Evolutionary conservation across 1,140 invertebrate species (phyloP), one percentile per base, ranked within the genome.

Genomic region (Nymphalis io): DNA sequence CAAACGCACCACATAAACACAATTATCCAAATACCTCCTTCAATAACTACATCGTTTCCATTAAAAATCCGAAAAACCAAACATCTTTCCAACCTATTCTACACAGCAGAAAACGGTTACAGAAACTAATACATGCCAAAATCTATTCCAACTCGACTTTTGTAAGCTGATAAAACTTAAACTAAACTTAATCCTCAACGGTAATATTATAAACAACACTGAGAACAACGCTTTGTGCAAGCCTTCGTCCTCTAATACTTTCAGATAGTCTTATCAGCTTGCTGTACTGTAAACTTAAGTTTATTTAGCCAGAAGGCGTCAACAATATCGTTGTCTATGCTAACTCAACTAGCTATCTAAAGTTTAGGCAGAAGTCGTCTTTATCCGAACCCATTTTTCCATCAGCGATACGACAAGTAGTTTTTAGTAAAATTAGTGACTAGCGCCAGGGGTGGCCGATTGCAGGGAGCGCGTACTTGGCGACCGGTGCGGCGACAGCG

Each of bases 401-500:
- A 75, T 83, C 82, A 84, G 77, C 80, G 79, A 75, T 83, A 71
- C 73, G 70, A 68, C 68, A 72, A 62, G 68, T 66, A 57, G 38
- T 59, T 53, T 51, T 58, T 59, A 21, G 59, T 63, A 53, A 64
- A 55, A 27, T 55, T 55, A 55, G 51, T 67, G 72, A 74, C 78
- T 89, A 90, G 68, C 84, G 81, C 88, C 88, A 91, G 23, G 84
- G 84, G 80, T 89, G 83, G 42, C 80, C 87, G 71, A 85, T 65
- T 62, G 84, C 80, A n/a, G 60, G 83, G 77, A 57, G 82, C 77
- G 51, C 78, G 85, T 8, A 84, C 80, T 27, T 85, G 3, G 91
- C 85, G 0, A 92, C 87, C 5, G 91, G 82, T 3, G 93, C 92
- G 6, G 86, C 90, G 1, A 90, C 87, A 5, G 83, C 81, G 10